These are phyloP conservation scores for Amphiura filiformis DNA, from an alignment of 35 echinoderm and acorn worm species.

Conservation along the genomic window DNA sequence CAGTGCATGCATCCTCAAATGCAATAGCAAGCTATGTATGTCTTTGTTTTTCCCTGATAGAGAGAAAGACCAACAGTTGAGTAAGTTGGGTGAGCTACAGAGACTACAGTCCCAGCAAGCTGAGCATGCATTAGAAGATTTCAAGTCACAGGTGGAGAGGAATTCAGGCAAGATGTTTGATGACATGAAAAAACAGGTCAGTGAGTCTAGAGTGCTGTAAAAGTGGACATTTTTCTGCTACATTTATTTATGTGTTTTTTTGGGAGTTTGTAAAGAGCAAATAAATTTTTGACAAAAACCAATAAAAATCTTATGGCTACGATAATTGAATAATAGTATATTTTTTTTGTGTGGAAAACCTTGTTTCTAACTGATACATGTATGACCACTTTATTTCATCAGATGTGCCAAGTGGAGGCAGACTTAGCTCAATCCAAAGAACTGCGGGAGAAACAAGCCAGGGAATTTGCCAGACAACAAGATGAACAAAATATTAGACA, in stretches of 20 bases:
- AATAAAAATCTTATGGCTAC: too few species aligned
- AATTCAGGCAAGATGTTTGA: constrained; percentile 99
- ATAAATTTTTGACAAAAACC: too few species aligned
- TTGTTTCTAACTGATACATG: too few species aligned
- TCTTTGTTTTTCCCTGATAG: too few species aligned
- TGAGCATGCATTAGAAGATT: constrained; percentile 81
- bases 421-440: constrained; percentile 81
- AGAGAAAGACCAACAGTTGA: constrained; percentile 68
- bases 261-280: too few species aligned
- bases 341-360: too few species aligned
- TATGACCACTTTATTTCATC: constrained; percentile 3
- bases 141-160: constrained; percentile 85
- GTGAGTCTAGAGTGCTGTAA: background rate
- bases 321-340: too few species aligned
- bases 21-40: too few species aligned
- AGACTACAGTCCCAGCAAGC: constrained; percentile 79
- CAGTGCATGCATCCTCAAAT: too few species aligned
- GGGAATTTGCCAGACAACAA: constrained; percentile 66
- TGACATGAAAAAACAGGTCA: constrained; percentile 96
- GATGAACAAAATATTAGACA: constrained; percentile 58
- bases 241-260: too few species aligned
- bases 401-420: constrained; percentile 87
- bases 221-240: too few species aligned
- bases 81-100: constrained; percentile 61
- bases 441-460: constrained; percentile 64